Percentiles rank a stretch among this genome's conserved stretches.
phyloP scores from a whole-genome alignment of 2,113 vertebrate genomes.

The Scomber colias region DNA sequence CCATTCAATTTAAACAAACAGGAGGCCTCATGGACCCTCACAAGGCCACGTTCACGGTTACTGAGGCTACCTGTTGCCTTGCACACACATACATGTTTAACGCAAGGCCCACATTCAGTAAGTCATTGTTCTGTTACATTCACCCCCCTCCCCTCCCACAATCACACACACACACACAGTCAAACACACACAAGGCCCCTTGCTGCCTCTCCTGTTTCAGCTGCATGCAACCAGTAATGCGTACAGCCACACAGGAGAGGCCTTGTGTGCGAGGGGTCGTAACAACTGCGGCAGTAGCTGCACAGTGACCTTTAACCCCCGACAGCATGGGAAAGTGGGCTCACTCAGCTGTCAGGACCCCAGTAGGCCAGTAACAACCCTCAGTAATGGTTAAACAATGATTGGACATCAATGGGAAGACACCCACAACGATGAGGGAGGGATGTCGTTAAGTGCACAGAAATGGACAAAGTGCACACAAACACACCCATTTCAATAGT shows the following conservation, averaged over 20 bases:
- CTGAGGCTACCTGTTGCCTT: conserved; percentile 42
- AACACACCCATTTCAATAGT: conserved; percentile 18
- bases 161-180: conserved; percentile 16
- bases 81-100: conserved; percentile 32
- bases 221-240: conserved; percentile 42
- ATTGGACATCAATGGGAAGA: conserved; percentile 60
- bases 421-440: conserved; percentile 7
- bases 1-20: conserved; percentile 70
- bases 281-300: conserved; percentile 78
- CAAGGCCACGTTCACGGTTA: conserved; percentile 49
- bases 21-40: conserved; percentile 47
- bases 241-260: conserved; percentile 63
- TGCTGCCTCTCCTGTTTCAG: conserved; percentile 56
- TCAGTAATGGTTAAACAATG: conserved; percentile 60
- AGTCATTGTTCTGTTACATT: conserved; percentile 52
- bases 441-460: conserved; percentile 37
- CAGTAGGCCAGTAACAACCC: conserved; percentile 31
- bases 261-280: conserved; percentile 64
- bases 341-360: conserved; percentile 70
- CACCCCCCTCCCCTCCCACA: conserved; percentile 20
- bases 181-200: conserved; percentile 28
- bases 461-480: conserved; percentile 20
- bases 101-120: conserved; percentile 19
- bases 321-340: conserved; percentile 81
- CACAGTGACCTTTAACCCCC: conserved; percentile 65